Conservation (phyloP, 1,140 invertebrate genomes). For the Leptestheria dahalacensis region DNA sequence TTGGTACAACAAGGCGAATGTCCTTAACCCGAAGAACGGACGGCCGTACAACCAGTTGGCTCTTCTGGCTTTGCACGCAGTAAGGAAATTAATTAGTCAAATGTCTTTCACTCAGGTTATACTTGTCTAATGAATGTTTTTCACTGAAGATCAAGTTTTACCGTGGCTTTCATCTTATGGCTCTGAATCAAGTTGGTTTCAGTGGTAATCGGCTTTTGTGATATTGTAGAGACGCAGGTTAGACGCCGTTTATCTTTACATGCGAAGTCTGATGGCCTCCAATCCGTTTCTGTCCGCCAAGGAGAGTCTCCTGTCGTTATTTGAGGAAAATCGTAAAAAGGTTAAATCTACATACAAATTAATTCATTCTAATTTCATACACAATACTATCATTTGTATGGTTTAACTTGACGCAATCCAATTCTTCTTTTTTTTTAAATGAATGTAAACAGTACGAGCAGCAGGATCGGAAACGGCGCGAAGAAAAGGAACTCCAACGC, state of each 20-base stretch:
- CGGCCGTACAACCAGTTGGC: conserved; percentile 87
- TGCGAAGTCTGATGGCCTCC: conserved; percentile 82
- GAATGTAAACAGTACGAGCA: conserved; percentile 48
- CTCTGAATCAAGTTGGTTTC: too few species aligned
- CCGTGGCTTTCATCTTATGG: background rate
- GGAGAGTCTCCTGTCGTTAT: conserved; percentile 71
- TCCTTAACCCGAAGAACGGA: conserved; percentile 86
- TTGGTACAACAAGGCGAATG: conserved; percentile 84
- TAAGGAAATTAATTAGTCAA: conserved; percentile 37
- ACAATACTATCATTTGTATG: too few species aligned
- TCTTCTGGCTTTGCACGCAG: conserved; percentile 74
- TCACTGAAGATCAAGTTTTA: too few species aligned
- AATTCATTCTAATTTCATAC: too few species aligned
- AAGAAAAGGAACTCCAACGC: conserved; percentile 34
- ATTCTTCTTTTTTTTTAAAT: conserved; percentile 11
- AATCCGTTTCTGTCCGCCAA: conserved; percentile 80
- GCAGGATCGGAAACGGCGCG: conserved; percentile 30
- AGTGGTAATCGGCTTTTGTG: too few species aligned
- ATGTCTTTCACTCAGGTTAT: conserved; percentile 11
- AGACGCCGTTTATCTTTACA: conserved; percentile 94
- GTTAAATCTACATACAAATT: too few species aligned
- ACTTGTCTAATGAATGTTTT: background rate
- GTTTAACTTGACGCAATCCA: too few species aligned
- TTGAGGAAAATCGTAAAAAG: conserved; percentile 88
- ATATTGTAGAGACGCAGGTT: conserved; percentile 78